Conservation (phyloP, 1,140 invertebrate species). For the Anastatus disparis region DNA sequence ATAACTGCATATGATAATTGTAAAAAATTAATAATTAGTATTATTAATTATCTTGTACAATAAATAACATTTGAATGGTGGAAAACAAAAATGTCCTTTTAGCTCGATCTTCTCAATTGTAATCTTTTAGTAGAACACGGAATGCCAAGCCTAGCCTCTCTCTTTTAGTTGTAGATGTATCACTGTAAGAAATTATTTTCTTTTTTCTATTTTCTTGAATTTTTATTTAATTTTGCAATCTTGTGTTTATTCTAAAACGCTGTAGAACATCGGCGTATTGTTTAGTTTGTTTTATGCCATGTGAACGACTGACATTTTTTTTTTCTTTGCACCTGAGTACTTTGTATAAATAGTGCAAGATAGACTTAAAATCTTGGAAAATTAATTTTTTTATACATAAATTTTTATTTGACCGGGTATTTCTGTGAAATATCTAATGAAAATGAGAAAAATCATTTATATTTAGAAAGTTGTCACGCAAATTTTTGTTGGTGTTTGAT, state of each 20-base stretch:
- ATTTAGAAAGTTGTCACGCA: conserved; percentile 12
- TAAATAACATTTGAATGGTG: no score
- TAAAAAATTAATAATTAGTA: no score
- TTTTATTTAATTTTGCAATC: not conserved
- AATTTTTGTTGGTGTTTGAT: conserved; percentile 19
- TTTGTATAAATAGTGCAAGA: conserved; percentile 30
- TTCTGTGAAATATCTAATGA: conserved; percentile 1
- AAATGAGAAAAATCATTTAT: conserved; percentile 1
- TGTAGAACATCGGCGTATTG: conserved; percentile 31
- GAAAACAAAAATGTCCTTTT: no score
- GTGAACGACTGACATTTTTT: conserved; percentile 21
- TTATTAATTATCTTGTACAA: no score
- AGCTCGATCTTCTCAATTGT: conserved; percentile 10
- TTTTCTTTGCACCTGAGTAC: conserved; percentile 29
- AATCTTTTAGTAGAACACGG: conserved; percentile 26
- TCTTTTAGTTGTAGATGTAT: conserved; percentile 44
- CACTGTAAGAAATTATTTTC: conserved; percentile 36
- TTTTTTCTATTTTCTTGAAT: conserved; percentile 31
- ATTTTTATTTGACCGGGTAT: not conserved
- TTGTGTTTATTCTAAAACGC: conserved; percentile 33
- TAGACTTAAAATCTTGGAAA: conserved; percentile 41
- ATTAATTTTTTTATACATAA: conserved; percentile 38
- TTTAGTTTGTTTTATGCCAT: conserved; percentile 36
- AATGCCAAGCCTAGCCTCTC: conserved; percentile 41
- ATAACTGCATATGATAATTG: no score